These are phyloP conservation scores for Alosa sapidissima DNA, from an alignment of 2,797 vertebrate genomes.

Conservation along the genomic window DNA sequence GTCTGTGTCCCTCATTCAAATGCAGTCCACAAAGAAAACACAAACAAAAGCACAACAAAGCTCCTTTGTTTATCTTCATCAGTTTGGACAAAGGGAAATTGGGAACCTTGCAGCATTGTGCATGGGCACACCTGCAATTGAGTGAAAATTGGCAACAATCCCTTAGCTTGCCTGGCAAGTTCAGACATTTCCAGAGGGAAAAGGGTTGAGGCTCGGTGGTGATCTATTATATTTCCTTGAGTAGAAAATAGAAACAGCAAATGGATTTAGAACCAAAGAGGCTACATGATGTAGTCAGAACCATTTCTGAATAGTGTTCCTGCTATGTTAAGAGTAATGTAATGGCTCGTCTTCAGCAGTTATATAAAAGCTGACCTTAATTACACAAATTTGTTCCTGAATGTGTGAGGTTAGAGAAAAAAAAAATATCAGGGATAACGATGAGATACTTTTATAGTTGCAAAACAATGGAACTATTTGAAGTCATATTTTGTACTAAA, in stretches of 20 bases:
- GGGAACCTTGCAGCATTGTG: constrained; percentile 24
- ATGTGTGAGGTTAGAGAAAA: not conserved
- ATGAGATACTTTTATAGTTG: not conserved
- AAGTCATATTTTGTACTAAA: not conserved
- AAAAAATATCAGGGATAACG: not conserved
- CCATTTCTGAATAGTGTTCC: too few species aligned
- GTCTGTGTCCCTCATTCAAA: constrained; percentile 26
- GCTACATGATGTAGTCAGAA: too few species aligned
- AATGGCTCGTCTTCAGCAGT: not conserved
- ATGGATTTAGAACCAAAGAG: not conserved
- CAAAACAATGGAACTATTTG: not conserved
- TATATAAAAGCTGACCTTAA: not conserved
- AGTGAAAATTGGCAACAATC: not conserved
- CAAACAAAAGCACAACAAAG: constrained; percentile 26
- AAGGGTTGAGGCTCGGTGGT: not conserved
- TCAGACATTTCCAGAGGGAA: not conserved
- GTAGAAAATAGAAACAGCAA: not conserved
- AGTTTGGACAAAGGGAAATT: constrained; percentile 43
- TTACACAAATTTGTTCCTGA: not conserved
- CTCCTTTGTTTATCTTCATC: constrained; percentile 44
- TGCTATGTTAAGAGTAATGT: not conserved
- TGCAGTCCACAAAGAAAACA: constrained; percentile 29
- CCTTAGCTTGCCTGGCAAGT: not conserved
- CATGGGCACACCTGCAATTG: not conserved
- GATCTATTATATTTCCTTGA: not conserved